Percentiles rank a stretch among this genome's conserved stretches.
Conservation (phyloP, 2,113 vertebrate species). For the Circaetus cinerascens region DNA sequence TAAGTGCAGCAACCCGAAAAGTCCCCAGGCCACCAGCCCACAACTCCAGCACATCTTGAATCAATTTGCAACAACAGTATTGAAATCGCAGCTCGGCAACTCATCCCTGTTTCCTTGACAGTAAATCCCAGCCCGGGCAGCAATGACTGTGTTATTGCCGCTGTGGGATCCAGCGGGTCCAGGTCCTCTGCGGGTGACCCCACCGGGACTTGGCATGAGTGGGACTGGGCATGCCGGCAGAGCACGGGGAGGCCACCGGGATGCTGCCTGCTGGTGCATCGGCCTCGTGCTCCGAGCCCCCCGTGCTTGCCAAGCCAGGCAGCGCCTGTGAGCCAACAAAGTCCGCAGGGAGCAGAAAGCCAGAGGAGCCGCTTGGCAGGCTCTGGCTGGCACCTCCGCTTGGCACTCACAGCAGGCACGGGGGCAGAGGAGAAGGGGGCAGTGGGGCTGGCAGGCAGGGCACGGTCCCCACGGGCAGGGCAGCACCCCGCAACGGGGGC, state of each 20-base stretch:
- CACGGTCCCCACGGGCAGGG: neutral
- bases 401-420: rapidly evolving
- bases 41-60: constrained; percentile 39
- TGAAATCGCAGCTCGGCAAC: constrained; percentile 8
- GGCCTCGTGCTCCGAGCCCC: neutral
- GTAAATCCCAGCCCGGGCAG: constrained; percentile 46
- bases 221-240: neutral
- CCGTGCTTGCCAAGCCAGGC: neutral
- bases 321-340: neutral
- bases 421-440: neutral
- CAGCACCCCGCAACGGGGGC: rapidly evolving
- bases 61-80: constrained; percentile 27
- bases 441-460: neutral
- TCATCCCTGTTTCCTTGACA: constrained; percentile 36
- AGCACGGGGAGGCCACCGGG: neutral
- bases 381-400: neutral
- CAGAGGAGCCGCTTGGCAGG: neutral
- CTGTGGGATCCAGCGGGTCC: neutral
- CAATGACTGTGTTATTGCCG: neutral
- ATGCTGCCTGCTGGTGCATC: neutral
- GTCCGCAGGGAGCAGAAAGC: neutral
- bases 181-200: neutral
- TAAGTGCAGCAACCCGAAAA: neutral
- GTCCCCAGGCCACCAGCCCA: neutral
- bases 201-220: neutral